phyloP scores from a whole-genome alignment of 2,113 vertebrate species.

The Empidonax alnorum region DNA sequence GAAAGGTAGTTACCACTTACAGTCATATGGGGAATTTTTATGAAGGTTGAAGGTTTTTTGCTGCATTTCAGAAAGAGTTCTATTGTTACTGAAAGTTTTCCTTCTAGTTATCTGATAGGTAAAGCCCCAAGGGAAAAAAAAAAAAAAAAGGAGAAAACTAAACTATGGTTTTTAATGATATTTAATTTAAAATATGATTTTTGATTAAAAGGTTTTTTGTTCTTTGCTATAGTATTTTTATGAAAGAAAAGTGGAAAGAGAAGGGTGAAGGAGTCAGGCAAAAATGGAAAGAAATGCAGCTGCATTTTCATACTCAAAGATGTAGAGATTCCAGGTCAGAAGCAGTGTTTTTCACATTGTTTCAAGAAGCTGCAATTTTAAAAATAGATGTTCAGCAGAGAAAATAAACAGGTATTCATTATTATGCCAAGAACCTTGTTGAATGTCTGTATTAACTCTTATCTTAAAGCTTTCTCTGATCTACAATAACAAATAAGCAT shows the following conservation, averaged over 20 bases:
- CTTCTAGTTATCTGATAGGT: neutral
- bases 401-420: neutral
- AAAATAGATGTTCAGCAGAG: neutral
- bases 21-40: neutral
- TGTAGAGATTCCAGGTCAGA: neutral
- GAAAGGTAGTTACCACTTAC: neutral
- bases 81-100: neutral
- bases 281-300: neutral
- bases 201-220: neutral
- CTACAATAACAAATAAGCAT: neutral
- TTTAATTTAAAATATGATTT: neutral
- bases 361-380: neutral
- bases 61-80: neutral
- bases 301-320: neutral
- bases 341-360: neutral
- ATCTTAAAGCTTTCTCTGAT: neutral
- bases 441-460: neutral
- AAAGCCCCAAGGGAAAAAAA: neutral
- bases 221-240: neutral
- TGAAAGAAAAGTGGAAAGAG: neutral
- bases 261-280: neutral
- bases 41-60: neutral
- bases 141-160: neutral
- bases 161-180: rapidly evolving
- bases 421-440: neutral